These are phyloP conservation scores for Trididemnum nubilum DNA, from an alignment of 23 tunicate genomes.

Conservation along the genomic window DNA sequence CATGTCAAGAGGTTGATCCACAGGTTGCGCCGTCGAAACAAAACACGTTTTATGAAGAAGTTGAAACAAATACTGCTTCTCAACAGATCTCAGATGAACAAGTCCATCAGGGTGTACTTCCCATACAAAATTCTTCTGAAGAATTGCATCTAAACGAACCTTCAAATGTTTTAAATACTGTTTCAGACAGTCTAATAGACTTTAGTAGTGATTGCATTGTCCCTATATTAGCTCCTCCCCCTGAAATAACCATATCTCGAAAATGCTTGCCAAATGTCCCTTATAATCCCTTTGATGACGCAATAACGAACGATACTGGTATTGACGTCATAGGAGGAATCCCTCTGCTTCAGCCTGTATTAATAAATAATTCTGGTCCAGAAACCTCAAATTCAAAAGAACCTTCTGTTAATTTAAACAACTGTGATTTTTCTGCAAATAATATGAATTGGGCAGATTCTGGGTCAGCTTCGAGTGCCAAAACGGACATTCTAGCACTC, in stretches of 20 bases:
- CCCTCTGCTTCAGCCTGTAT: background rate
- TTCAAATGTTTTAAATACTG: too few species aligned
- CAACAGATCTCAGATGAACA: too few species aligned
- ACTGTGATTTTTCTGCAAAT: background rate
- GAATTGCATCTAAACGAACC: too few species aligned
- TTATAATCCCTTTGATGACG: background rate
- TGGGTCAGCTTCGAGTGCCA: too few species aligned
- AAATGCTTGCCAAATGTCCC: slow-evolving; percentile 6
- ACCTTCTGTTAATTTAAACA: background rate
- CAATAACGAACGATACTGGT: background rate
- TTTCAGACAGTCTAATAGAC: slow-evolving; percentile 5
- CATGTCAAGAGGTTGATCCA: too few species aligned
- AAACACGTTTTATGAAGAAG: background rate
- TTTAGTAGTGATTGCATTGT: background rate
- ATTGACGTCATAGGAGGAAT: background rate
- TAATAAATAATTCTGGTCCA: too few species aligned
- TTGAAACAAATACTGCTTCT: too few species aligned
- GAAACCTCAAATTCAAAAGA: too few species aligned
- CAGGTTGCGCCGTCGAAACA: background rate
- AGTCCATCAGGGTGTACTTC: too few species aligned
- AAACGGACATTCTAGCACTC: too few species aligned
- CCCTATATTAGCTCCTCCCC: slow-evolving; percentile 5
- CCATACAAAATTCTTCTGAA: too few species aligned
- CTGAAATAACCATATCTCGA: background rate
- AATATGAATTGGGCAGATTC: too few species aligned